phyloP scores from a whole-genome alignment of 2,797 vertebrate genomes.

The Cyclura pinguis region DNA sequence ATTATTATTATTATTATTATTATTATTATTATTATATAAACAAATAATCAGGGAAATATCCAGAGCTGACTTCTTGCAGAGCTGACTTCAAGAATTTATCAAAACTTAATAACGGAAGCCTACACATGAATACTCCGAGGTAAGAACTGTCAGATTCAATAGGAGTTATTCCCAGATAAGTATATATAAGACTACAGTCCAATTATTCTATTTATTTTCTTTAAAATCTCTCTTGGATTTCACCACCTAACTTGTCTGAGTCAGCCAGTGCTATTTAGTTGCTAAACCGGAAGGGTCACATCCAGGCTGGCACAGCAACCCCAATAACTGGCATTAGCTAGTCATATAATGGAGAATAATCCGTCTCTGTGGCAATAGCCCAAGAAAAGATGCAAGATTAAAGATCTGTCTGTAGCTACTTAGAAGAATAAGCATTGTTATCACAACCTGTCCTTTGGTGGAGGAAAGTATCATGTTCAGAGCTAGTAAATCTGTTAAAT shows the following conservation, averaged over 20 bases:
- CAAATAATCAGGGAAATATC: too few species aligned
- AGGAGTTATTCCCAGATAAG: background rate
- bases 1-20: too few species aligned
- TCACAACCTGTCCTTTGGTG: background rate
- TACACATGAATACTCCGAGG: background rate
- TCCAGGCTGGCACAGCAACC: background rate
- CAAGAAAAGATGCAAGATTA: background rate
- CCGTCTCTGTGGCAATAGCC: background rate
- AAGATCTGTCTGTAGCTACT: background rate
- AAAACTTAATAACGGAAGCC: background rate
- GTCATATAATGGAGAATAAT: background rate
- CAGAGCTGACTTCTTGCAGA: background rate
- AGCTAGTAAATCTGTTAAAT: constrained; percentile 4
- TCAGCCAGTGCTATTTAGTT: background rate
- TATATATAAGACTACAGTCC: background rate
- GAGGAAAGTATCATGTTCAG: background rate
- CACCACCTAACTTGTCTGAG: background rate
- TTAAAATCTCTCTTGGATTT: background rate
- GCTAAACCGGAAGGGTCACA: background rate
- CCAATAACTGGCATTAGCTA: background rate
- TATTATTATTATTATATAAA: too few species aligned
- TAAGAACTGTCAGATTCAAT: background rate
- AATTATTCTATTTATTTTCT: background rate
- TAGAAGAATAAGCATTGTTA: background rate
- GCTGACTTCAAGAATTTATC: background rate